Conservation (phyloP, 2,888 invertebrate species). For the Acanthacorydalis orientalis region DNA sequence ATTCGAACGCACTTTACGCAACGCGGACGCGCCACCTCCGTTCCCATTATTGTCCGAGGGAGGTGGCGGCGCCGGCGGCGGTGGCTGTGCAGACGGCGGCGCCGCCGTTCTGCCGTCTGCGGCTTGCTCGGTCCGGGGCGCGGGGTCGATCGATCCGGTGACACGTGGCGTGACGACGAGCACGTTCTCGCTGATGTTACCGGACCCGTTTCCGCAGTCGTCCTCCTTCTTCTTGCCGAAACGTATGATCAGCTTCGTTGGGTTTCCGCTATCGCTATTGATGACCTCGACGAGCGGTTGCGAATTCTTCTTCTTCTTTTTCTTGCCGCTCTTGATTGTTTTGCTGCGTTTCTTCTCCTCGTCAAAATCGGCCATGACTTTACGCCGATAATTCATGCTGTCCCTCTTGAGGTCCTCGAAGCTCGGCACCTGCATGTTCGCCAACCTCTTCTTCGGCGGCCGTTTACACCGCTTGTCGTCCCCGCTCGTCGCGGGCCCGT, state of each 20-base stretch:
- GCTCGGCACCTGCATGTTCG: slow-evolving; percentile 47
- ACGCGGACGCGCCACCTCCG: slow-evolving; percentile 20
- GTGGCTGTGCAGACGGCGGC: slow-evolving; percentile 6
- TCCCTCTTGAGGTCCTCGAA: slow-evolving; percentile 69
- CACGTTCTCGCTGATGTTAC: slow-evolving; percentile 13
- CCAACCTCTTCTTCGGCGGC: slow-evolving; percentile 65
- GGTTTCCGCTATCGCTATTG: slow-evolving; percentile 32
- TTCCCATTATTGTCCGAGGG: slow-evolving; percentile 2
- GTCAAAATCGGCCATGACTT: slow-evolving; percentile 71
- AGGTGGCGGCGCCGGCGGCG: slow-evolving; percentile 3
- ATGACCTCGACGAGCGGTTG: slow-evolving; percentile 34
- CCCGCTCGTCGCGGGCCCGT: slow-evolving; percentile 21
- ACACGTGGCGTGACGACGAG: slow-evolving; percentile 3
- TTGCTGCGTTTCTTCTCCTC: slow-evolving; percentile 42
- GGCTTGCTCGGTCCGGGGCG: slow-evolving; percentile 9
- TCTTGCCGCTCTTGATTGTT: slow-evolving; percentile 34
- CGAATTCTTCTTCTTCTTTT: slow-evolving; percentile 36
- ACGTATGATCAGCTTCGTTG: slow-evolving; percentile 63
- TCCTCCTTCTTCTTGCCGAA: slow-evolving; percentile 28
- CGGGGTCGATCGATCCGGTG: slow-evolving; percentile 7
- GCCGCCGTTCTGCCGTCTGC: slow-evolving; percentile 10
- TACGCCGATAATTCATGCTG: slow-evolving; percentile 72
- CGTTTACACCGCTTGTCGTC: slow-evolving; percentile 32
- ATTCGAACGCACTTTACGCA: slow-evolving; percentile 42
- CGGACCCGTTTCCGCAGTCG: slow-evolving; percentile 21